These are phyloP conservation scores for Galerucella pusilla DNA, from an alignment of 2,888 invertebrate genomes.

Conservation along the genomic window DNA sequence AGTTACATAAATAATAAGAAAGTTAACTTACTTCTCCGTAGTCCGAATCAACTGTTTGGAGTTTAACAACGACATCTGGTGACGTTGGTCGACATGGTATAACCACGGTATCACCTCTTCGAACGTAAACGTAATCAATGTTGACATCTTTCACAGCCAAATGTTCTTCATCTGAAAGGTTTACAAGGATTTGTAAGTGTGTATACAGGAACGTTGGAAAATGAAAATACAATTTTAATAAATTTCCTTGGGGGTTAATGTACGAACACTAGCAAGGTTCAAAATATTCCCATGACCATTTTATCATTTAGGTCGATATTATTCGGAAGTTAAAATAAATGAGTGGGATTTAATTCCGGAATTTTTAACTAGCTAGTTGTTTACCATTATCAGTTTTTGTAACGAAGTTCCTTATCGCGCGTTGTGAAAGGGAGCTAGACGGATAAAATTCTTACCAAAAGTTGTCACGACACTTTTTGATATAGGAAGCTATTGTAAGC, in stretches of 20 bases:
- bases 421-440: too few relatives aligned
- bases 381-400: background rate
- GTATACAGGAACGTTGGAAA: too few relatives aligned
- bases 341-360: conserved; percentile 1
- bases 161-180: conserved; percentile 63
- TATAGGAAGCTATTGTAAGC: too few relatives aligned
- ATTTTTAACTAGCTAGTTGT: background rate
- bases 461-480: too few relatives aligned
- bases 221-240: too few relatives aligned
- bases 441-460: too few relatives aligned
- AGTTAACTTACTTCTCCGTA: conserved; percentile 16
- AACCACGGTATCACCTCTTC: conserved; percentile 63
- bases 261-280: background rate
- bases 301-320: background rate
- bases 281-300: background rate
- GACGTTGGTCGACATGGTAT: conserved; percentile 75
- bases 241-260: too few relatives aligned
- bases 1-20: background rate
- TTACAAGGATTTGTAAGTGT: too few relatives aligned
- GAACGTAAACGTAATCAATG: conserved; percentile 50
- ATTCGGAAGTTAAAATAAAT: background rate
- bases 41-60: conserved; percentile 54
- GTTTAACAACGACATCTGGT: conserved; percentile 68
- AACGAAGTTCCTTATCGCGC: too few relatives aligned
- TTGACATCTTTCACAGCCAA: conserved; percentile 62